These are phyloP conservation scores for Hucho hucho DNA, from an alignment of 2,113 vertebrate species.

Conservation along the genomic window DNA sequence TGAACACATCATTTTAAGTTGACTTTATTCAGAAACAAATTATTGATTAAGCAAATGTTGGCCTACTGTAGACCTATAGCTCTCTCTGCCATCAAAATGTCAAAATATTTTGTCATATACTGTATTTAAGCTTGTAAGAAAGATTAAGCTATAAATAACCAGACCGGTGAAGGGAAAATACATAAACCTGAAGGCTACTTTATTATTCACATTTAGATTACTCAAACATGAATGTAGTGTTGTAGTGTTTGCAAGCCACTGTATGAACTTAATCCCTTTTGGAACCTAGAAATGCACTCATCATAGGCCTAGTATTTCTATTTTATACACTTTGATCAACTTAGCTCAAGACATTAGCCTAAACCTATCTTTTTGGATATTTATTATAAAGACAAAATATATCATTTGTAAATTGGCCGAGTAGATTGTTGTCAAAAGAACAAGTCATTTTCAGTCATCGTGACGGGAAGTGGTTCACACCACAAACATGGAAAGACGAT, in stretches of 20 bases:
- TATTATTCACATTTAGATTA: conserved; percentile 72
- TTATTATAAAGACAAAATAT: no score
- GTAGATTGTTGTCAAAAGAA: background rate
- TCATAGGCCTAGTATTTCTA: conserved; percentile 6
- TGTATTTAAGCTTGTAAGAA: conserved; percentile 62
- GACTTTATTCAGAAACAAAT: conserved; percentile 51
- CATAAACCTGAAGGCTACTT: conserved; percentile 68
- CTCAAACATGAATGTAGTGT: conserved; percentile 53
- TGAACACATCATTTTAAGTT: no score
- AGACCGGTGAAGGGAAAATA: conserved; percentile 56
- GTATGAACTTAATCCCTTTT: no score
- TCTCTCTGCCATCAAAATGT: conserved; percentile 59
- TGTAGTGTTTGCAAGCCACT: conserved; percentile 26
- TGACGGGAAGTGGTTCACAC: background rate
- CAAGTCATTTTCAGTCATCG: background rate
- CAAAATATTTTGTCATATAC: conserved; percentile 65
- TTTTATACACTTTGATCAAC: conserved; percentile 1
- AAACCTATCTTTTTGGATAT: no score
- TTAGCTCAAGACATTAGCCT: no score
- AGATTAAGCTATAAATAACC: conserved; percentile 71
- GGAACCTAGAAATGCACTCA: background rate
- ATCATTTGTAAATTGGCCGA: no score
- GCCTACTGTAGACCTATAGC: conserved; percentile 35
- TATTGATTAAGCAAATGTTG: conserved; percentile 71
- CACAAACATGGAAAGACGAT: background rate